A percentile compares a stretch with the other conserved stretches of the same genome.
Conservation (phyloP, 2,888 invertebrate genomes). For the Apodemia duryi region DNA sequence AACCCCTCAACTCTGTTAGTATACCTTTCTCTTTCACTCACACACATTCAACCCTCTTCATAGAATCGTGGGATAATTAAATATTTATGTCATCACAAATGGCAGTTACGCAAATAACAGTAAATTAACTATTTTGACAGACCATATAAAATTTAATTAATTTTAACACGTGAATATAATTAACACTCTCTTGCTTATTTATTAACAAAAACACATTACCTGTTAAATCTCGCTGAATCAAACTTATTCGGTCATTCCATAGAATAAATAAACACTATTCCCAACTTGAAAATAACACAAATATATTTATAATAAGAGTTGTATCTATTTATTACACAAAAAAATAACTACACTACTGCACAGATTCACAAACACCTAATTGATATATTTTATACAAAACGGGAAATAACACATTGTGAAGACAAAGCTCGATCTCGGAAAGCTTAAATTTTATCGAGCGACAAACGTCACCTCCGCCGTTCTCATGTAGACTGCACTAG, state of each 20-base stretch:
- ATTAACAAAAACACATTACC: conserved; percentile 12
- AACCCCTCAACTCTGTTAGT: conserved; percentile 59
- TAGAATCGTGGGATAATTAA: conserved; percentile 71
- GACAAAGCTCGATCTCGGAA: conserved; percentile 70
- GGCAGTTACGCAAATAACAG: conserved; percentile 29
- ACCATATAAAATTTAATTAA: neutral
- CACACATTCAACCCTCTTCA: conserved; percentile 54
- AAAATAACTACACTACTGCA: neutral
- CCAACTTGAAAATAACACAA: conserved; percentile 10
- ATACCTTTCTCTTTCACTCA: conserved; percentile 59
- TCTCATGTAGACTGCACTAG: conserved; percentile 67
- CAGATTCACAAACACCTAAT: conserved; percentile 31
- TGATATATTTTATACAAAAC: conserved; percentile 27
- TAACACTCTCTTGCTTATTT: neutral
- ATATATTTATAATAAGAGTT: neutral
- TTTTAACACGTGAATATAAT: neutral
- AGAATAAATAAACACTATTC: neutral
- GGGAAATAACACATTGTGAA: conserved; percentile 35
- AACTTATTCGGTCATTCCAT: conserved; percentile 11
- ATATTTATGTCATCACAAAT: conserved; percentile 67
- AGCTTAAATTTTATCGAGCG: conserved; percentile 40
- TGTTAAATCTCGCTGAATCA: conserved; percentile 1
- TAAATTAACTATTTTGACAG: conserved; percentile 18
- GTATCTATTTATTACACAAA: conserved; percentile 1
- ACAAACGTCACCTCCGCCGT: conserved; percentile 42